Evolutionary conservation across 2,113 vertebrate genomes (phyloP), one percentile per base, ranked within the genome.

Genomic region (Aythya baeri): DNA sequence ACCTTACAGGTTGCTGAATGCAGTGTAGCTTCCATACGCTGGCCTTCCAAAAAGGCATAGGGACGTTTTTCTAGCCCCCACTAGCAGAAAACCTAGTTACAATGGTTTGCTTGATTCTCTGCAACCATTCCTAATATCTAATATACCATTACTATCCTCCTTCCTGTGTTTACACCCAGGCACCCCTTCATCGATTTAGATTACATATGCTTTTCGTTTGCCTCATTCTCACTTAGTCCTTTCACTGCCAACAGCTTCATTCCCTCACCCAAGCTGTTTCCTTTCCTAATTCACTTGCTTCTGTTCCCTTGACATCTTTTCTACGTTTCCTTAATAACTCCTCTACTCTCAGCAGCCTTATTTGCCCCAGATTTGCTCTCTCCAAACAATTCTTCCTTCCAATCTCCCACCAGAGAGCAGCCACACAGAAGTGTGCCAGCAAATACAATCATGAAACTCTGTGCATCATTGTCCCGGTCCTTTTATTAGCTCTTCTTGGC

Each of bases 1-100:
- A 94, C 83, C 82, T 91, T 80, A 91, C 32, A 67, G n/a, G 63
- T 91, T 57, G 36, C 54, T 92, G 66, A 92, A 55, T 27, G 46
- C 43, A 75, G 58, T 1, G 0, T 34, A 72, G n/a, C 12, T 73
- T 27, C 49, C n/a, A 57, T 3, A 34, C 29, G 17, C 23, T 85
- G 50, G 67, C 41, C 52, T 82, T 46, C 13, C 43, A 57, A n/a
- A 52, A 87, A 87, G 49, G 17, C 4, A 0, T 26, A 27, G 21
- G 31, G 10, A 65, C 7, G 9, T 62, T 79, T 29, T 61, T 41
- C 55, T 61, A 52, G 36, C 55, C 17, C 80, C 43, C 4, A 9
- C 27, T 67, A 46, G 17, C 31, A 80, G 32, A 76, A 93, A 91
- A 77, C 6, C 11, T 52, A 1, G 1, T 46, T 62, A 86, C 5